Conservation (phyloP, 2,888 invertebrate species). For the Polydesmus complanatus region DNA sequence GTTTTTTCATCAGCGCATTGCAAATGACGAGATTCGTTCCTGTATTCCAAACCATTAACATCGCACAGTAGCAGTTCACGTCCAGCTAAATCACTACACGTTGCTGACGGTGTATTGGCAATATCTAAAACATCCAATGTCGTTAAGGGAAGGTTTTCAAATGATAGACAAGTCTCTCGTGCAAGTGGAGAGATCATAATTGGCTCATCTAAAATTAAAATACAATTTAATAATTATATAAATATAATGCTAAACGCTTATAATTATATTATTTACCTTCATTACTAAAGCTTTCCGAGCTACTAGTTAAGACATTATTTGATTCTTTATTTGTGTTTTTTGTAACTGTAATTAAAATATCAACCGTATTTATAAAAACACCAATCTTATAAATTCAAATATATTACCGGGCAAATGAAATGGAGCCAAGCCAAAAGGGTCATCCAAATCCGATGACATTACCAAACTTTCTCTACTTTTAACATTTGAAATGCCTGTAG, state of each 20-base stretch:
- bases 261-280: background rate
- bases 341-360: background rate
- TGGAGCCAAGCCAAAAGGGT: slow-evolving; percentile 49
- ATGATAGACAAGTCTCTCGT: too few relatives aligned
- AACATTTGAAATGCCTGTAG: slow-evolving; percentile 48
- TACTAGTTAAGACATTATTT: slow-evolving; percentile 18
- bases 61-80: background rate
- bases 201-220: too few relatives aligned
- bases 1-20: slow-evolving; percentile 20
- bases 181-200: too few relatives aligned
- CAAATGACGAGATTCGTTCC: too few relatives aligned
- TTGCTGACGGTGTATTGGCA: background rate
- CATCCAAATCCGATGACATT: slow-evolving; percentile 47
- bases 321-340: background rate
- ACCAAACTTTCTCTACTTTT: slow-evolving; percentile 54
- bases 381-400: too few relatives aligned
- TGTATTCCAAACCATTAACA: too few relatives aligned
- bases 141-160: too few relatives aligned
- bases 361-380: background rate
- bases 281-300: slow-evolving; percentile 17
- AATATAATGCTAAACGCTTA: background rate
- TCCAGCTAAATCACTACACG: background rate
- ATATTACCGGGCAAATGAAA: slow-evolving; percentile 17
- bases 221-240: background rate
- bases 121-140: background rate